Evolutionary conservation across 2,113 vertebrate species (phyloP).

Genomic region (Aspidoscelis tigris): DNA sequence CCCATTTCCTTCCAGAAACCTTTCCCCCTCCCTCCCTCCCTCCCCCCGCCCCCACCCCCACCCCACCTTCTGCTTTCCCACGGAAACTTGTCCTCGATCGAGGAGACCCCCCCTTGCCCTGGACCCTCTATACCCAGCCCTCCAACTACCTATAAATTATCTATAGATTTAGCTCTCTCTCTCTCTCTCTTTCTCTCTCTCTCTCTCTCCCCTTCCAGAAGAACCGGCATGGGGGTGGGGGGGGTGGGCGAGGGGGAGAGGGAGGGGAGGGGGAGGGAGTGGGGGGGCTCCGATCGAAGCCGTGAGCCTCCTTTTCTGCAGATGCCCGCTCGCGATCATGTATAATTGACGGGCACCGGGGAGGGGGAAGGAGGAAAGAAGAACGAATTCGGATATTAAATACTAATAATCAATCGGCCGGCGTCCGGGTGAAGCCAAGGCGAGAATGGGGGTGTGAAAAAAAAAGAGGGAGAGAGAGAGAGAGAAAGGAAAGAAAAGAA

Average conservation of each 20-base stretch:
- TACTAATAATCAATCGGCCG: slow-evolving; percentile 66
- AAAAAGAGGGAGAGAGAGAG: too few species aligned
- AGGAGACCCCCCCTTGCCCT: slow-evolving; percentile 2
- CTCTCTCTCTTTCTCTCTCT: too few species aligned
- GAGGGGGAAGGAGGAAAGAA: slow-evolving; percentile 36
- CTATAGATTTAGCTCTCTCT: slow-evolving; percentile 4
- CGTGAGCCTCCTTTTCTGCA: slow-evolving; percentile 69
- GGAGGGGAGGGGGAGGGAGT: slow-evolving; percentile 59
- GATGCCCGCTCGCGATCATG: slow-evolving; percentile 82
- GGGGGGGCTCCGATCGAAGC: slow-evolving; percentile 71
- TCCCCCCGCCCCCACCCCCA: too few species aligned
- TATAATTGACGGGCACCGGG: slow-evolving; percentile 78
- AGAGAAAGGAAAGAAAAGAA: too few species aligned
- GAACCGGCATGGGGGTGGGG: slow-evolving; percentile 74
- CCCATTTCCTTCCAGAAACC: slow-evolving; percentile 72
- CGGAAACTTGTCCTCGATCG: slow-evolving; percentile 75
- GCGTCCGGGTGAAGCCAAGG: slow-evolving; percentile 30
- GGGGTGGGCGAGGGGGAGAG: slow-evolving; percentile 83
- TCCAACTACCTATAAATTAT: slow-evolving; percentile 31
- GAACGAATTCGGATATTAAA: slow-evolving; percentile 22
- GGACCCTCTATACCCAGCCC: too few species aligned
- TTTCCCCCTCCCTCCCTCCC: slow-evolving; percentile 43
- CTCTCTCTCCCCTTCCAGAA: background rate
- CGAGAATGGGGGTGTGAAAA: slow-evolving; percentile 85
- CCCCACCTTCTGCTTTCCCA: slow-evolving; percentile 68